Evolutionary conservation across 2,888 invertebrate genomes (phyloP).

Genomic region (Drosophila mimica): DNA sequence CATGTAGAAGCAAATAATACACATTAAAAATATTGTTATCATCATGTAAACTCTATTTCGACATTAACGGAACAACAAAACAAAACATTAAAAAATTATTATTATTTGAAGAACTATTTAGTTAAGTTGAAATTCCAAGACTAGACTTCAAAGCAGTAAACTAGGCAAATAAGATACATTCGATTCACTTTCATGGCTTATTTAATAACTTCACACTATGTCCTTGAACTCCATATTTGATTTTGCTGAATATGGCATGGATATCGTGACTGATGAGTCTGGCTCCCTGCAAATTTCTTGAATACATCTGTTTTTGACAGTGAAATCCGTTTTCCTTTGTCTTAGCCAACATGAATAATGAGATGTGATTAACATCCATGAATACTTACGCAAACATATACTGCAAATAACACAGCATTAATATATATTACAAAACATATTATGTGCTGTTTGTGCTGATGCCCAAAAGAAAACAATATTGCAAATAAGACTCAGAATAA

Average conservation of each 20-base stretch:
- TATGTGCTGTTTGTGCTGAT: neutral
- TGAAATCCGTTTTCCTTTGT: neutral
- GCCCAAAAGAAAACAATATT: neutral
- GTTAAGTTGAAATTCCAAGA: neutral
- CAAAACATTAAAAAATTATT: no score
- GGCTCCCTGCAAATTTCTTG: neutral
- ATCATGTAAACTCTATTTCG: neutral
- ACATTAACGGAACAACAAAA: no score
- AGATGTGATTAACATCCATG: neutral
- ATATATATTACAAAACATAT: neutral
- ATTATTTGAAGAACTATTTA: neutral
- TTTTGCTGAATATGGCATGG: neutral
- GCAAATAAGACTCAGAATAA: neutral
- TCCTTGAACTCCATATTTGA: neutral
- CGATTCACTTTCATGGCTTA: neutral
- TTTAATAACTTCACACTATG: neutral
- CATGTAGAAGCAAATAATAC: neutral
- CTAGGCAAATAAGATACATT: neutral
- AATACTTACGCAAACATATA: neutral
- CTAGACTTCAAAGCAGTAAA: neutral
- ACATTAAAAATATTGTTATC: neutral
- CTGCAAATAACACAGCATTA: neutral
- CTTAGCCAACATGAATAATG: neutral
- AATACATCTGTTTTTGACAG: neutral
- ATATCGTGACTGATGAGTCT: neutral